Conservation (phyloP, 2,113 vertebrate genomes). For the Colossoma macropomum region DNA sequence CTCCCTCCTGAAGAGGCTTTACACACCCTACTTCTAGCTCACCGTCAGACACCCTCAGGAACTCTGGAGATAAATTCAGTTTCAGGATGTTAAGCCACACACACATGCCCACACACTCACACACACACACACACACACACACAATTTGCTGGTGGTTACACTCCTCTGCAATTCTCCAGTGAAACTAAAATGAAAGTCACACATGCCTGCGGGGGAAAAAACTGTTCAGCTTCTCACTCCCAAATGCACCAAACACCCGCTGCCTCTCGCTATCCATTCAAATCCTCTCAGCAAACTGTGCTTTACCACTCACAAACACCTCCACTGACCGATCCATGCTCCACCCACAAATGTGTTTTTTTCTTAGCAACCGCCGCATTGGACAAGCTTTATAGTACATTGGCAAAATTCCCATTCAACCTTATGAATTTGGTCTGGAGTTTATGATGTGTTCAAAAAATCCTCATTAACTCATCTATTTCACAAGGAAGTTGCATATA, state of each 20-base stretch:
- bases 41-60: slow-evolving; percentile 52
- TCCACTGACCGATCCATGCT: background rate
- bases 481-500: too few species aligned
- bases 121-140: slow-evolving; percentile 49
- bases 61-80: slow-evolving; percentile 54
- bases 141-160: slow-evolving; percentile 40
- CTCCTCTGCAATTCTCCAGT: slow-evolving; percentile 36
- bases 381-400: background rate
- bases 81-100: slow-evolving; percentile 40
- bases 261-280: slow-evolving; percentile 19
- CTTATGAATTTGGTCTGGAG: too few species aligned
- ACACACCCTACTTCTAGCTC: slow-evolving; percentile 49
- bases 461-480: too few species aligned
- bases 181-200: slow-evolving; percentile 38
- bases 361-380: background rate
- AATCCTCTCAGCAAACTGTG: background rate
- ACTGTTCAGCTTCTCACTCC: background rate
- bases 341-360: background rate
- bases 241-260: slow-evolving; percentile 6
- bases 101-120: slow-evolving; percentile 46
- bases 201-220: slow-evolving; percentile 33
- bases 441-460: too few species aligned
- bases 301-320: background rate
- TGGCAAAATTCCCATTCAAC: background rate
- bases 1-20: slow-evolving; percentile 44